Conservation (phyloP, 1,140 invertebrate genomes). For the Ptiloglossa arizonensis region DNA sequence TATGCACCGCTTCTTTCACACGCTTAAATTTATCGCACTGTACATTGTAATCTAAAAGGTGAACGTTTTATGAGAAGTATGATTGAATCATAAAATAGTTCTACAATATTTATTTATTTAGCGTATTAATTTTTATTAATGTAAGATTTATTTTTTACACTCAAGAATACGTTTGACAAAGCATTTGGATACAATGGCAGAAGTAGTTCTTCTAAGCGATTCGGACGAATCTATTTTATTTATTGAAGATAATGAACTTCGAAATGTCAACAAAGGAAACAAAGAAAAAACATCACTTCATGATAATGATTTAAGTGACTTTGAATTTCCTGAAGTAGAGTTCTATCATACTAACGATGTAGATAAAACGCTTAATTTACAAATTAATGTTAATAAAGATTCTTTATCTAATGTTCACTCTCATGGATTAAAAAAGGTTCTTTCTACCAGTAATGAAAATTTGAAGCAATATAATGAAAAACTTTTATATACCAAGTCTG, state of each 20-base stretch:
- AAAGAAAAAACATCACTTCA: not conserved
- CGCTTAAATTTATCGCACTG: too few species aligned
- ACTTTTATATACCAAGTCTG: not conserved
- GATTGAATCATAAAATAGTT: not conserved
- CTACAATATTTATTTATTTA: not conserved
- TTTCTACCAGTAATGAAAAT: not conserved
- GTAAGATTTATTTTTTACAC: not conserved
- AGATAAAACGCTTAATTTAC: not conserved
- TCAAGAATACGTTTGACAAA: not conserved
- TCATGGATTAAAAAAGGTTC: not conserved
- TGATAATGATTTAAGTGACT: constrained; percentile 31
- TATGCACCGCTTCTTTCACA: too few species aligned
- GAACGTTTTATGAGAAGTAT: too few species aligned
- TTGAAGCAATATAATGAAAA: not conserved
- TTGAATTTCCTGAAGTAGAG: constrained; percentile 64
- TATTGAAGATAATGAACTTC: not conserved
- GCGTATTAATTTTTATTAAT: too few species aligned
- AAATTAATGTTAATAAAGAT: not conserved
- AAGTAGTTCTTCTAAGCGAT: constrained; percentile 61
- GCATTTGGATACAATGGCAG: constrained; percentile 39
- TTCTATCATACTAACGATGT: constrained; percentile 36
- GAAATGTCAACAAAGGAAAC: not conserved
- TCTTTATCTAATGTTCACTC: not conserved
- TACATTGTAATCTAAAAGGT: too few species aligned
- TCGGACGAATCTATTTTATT: constrained; percentile 46